Base-by-base conservation (phyloP, 2,888 invertebrate genomes). In the Melanargia galathea region DNA sequence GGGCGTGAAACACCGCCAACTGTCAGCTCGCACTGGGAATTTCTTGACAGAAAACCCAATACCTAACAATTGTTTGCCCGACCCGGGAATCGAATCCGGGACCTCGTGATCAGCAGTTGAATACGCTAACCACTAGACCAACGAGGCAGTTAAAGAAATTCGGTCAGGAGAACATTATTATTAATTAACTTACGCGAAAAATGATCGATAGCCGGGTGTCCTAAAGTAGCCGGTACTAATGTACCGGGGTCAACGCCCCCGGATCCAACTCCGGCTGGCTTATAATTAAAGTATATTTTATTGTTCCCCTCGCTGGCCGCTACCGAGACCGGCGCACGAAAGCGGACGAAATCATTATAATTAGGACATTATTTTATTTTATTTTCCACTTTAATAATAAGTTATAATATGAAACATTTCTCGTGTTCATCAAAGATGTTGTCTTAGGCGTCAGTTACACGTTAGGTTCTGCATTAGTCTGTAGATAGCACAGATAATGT, bases 261-360 rank as follows among this genome's bases (percentile, higher is more conserved):
- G 72, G 71, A 74, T 74, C 75, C 71, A 72, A 72, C 71, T 68
- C 73, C 73, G 70, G 71, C 75, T 74, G 75, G 77, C 75, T 76
- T 77, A 85, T 88, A 90, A 90, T 90, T 90, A 89, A 87, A 88
- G 83, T 90, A 88, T 88, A 89, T 88, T 88, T 90, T 90, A 90
- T 90, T 90, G 90, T 87, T 84, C 84, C 86, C 86, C 84, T 79
- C 83, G 80, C 83, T 83, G 82, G 45, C 61, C 35, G 66, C 66
- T 59, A 62, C 62, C 62, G 65, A 65, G 59, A 58, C 65, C 52
- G 83, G 80, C 79, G 80, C 85, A 87, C 84, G 85, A 86, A 90
- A 87, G 88, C 88, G 89, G 87, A 87, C 84, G 20, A 86, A 90
- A 90, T 88, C 84, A 87, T 88, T 88, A 83, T 88, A 86, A 88